Evolutionary conservation across 2,797 vertebrate genomes (phyloP).

Genomic region (Potorous gilbertii): DNA sequence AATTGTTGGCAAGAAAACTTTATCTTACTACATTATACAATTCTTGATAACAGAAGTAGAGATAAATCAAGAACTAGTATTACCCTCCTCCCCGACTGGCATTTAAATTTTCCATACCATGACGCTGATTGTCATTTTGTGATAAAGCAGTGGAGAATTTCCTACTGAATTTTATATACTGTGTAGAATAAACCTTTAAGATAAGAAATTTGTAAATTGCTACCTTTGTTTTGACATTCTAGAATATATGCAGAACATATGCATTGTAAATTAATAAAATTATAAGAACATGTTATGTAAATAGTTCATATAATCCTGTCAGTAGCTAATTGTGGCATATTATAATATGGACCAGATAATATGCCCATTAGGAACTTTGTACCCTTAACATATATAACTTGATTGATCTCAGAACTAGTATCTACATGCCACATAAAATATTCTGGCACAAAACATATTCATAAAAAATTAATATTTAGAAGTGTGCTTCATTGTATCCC

Average conservation of each 20-base stretch:
- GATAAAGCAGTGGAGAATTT: not conserved
- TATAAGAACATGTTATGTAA: not conserved
- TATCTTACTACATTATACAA: conserved; percentile 11
- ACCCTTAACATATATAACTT: not conserved
- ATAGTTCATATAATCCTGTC: not conserved
- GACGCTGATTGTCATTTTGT: not conserved
- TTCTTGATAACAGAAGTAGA: conserved; percentile 36
- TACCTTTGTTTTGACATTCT: not conserved
- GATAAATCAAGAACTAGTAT: not conserved
- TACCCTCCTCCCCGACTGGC: not conserved
- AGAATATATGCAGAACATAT: not conserved
- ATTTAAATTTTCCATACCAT: not conserved
- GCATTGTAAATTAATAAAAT: not conserved
- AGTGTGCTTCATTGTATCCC: not conserved
- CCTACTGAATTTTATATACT: not conserved
- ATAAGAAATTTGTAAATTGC: not conserved
- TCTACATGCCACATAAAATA: not conserved
- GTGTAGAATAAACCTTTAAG: not conserved
- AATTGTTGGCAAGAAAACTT: not conserved
- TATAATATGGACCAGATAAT: not conserved
- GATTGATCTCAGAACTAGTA: not conserved
- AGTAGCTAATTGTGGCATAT: not conserved
- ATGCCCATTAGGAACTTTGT: not conserved
- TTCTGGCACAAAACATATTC: not conserved
- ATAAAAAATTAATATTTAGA: not conserved